Base-by-base conservation (phyloP, 2,888 invertebrate species). In the Imbricaverruca yamaguchii region DNA sequence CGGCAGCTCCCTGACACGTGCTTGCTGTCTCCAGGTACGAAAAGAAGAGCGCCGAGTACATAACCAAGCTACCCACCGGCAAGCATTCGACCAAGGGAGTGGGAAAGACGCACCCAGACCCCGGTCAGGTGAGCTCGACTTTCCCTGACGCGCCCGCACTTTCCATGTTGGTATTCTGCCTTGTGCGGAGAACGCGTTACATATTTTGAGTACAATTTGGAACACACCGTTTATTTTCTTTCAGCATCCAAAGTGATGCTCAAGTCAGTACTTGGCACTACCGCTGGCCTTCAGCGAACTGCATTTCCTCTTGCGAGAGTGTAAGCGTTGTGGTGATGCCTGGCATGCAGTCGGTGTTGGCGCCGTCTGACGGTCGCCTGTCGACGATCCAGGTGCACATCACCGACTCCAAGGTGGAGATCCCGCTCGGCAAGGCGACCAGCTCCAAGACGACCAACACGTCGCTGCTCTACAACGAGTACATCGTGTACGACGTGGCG, bases 401-500 rank as follows among this genome's bases (percentile, higher is more conserved):
- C 13, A 56, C 56, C 57, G 57, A 79, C 13, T 23, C 3, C 13
- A 79, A 79, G 79, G 90, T 93, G 4, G 90, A 93, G 85, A 92
- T 96, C 83, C 96, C 96, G 1, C 88, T 92, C 55, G 96, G 96
- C 13, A 90, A 90, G 85, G 91, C 92, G 0, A 85, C 90, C 0
- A 83, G 87, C 3, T 82, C 85, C 11, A 82, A 80, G 10, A 82
- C 83, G 87, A 74, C 59, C 1, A 82, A 88, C 89, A 21, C 90
- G 88, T 87, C 89, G 8, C 89, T 98, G 84, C 89, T 97, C 4
- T 98, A 98, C 87, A 98, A 98, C 88, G 98, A 98, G 92, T 93
- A 91, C 86, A 94, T 99, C 87, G 97, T 99, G 0, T 99, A 99
- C 87, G 97, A 98, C 87, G 91, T 94, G 65, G 95, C 95, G 18